These are phyloP conservation scores for Odobenus rosmarus DNA, from an alignment of 2,113 vertebrate species.

Conservation along the genomic window DNA sequence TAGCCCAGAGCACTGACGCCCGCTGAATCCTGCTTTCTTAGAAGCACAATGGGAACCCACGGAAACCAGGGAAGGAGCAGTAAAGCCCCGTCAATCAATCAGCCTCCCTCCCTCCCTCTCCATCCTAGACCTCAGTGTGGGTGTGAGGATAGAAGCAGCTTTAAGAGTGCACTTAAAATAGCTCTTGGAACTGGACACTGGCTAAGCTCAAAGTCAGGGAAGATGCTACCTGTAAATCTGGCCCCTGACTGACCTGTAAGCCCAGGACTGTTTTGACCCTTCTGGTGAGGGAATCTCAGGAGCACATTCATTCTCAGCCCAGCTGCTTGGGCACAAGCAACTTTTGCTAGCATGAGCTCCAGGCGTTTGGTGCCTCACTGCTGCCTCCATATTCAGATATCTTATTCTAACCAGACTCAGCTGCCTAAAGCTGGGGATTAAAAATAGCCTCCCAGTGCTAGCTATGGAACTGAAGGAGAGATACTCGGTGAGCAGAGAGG, in stretches of 20 bases:
- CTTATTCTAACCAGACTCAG: slow-evolving; percentile 60
- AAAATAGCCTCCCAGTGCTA: slow-evolving; percentile 65
- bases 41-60: slow-evolving; percentile 62
- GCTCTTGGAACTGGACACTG: slow-evolving; percentile 43
- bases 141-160: slow-evolving; percentile 46
- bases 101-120: background rate
- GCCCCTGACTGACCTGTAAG: slow-evolving; percentile 39
- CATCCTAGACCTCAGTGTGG: slow-evolving; percentile 59
- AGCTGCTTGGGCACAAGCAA: slow-evolving; percentile 16
- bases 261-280: background rate
- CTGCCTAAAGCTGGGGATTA: slow-evolving; percentile 59
- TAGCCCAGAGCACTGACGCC: slow-evolving; percentile 65
- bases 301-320: background rate
- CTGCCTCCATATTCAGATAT: slow-evolving; percentile 19
- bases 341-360: background rate
- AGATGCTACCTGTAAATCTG: slow-evolving; percentile 53
- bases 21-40: slow-evolving; percentile 72
- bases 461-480: background rate
- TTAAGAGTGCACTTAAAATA: slow-evolving; percentile 61
- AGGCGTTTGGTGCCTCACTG: slow-evolving; percentile 2
- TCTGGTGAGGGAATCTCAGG: background rate
- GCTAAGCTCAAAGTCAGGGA: slow-evolving; percentile 47
- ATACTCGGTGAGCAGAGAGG: background rate
- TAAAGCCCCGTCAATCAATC: slow-evolving; percentile 46
- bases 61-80: slow-evolving; percentile 70